These are phyloP conservation scores for Carcina quercana DNA, from an alignment of 2,888 invertebrate species.

Conservation along the genomic window DNA sequence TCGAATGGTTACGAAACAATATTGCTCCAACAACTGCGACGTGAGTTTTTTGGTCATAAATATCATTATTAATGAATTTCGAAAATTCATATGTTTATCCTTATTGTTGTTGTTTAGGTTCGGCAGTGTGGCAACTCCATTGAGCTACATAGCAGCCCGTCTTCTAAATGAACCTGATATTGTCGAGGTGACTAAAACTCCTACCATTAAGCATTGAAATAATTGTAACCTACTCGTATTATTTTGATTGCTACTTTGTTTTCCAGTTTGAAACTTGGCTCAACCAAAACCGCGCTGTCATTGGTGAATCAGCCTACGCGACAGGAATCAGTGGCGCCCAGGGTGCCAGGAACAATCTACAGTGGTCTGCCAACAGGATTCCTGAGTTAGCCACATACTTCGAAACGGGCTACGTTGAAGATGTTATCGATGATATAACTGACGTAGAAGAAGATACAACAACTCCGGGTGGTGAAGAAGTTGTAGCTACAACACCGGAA, in stretches of 20 bases:
- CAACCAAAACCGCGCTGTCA: constrained; percentile 22
- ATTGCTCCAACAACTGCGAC: constrained; percentile 22
- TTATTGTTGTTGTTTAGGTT: constrained; percentile 33
- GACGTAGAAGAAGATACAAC: background rate
- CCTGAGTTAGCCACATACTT: constrained; percentile 42
- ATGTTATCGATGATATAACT: constrained; percentile 20
- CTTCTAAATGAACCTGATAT: constrained; percentile 46
- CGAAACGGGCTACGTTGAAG: constrained; percentile 45
- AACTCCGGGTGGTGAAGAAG: constrained; percentile 7
- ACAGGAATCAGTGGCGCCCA: constrained; percentile 30
- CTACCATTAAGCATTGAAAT: background rate
- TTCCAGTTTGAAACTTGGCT: constrained; percentile 48
- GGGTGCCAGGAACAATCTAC: constrained; percentile 33
- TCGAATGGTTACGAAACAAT: constrained; percentile 64
- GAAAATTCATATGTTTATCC: background rate
- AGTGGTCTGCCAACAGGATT: constrained; percentile 36
- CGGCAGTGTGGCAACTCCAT: constrained; percentile 34
- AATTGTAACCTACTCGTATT: too few relatives aligned
- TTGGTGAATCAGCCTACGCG: constrained; percentile 35
- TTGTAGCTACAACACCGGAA: background rate
- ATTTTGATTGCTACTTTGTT: constrained; percentile 1
- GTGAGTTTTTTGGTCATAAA: constrained; percentile 25
- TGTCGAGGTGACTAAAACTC: constrained; percentile 34
- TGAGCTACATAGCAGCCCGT: constrained; percentile 42
- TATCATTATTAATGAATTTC: background rate